A percentile compares a stretch with the other conserved stretches of the same genome.
Conservation (phyloP, 1,140 invertebrate species). For the Drosophila truncata region DNA sequence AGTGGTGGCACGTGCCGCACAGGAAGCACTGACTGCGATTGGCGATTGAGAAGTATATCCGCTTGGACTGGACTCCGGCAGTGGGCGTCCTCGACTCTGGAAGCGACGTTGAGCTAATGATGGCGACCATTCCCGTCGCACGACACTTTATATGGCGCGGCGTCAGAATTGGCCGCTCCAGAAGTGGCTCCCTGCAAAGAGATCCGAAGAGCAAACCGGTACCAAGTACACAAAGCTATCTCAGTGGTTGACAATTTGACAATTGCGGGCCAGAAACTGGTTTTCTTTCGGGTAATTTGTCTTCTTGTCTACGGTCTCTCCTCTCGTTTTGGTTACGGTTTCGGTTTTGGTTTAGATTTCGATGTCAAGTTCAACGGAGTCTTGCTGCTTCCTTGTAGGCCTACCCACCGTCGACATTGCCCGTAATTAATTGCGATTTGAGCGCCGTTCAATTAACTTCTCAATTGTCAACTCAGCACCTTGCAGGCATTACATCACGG, state of each 20-base stretch:
- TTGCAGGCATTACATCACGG: slow-evolving; percentile 48
- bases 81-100: slow-evolving; percentile 44
- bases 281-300: slow-evolving; percentile 61
- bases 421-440: slow-evolving; percentile 60
- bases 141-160: slow-evolving; percentile 68
- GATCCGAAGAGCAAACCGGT: slow-evolving; percentile 64
- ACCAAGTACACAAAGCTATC: slow-evolving; percentile 65
- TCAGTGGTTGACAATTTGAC: slow-evolving; percentile 65
- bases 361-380: slow-evolving; percentile 62
- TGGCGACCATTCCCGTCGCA: slow-evolving; percentile 52
- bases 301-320: slow-evolving; percentile 34
- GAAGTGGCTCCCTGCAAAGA: slow-evolving; percentile 59
- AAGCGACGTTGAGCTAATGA: slow-evolving; percentile 66
- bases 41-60: slow-evolving; percentile 35
- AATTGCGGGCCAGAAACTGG: slow-evolving; percentile 71
- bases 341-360: slow-evolving; percentile 37
- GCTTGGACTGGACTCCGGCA: slow-evolving; percentile 23
- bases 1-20: slow-evolving; percentile 28
- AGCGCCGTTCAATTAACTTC: slow-evolving; percentile 64
- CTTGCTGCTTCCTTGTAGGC: slow-evolving; percentile 71
- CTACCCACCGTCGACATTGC: slow-evolving; percentile 34
- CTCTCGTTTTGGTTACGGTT: slow-evolving; percentile 23
- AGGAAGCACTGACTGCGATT: slow-evolving; percentile 16
- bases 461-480: slow-evolving; percentile 60
- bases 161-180: slow-evolving; percentile 62